Evolutionary conservation across 1,140 invertebrate genomes (phyloP), one percentile per base, ranked within the genome.

Genomic region (Pseudomyrmex pallidus): DNA sequence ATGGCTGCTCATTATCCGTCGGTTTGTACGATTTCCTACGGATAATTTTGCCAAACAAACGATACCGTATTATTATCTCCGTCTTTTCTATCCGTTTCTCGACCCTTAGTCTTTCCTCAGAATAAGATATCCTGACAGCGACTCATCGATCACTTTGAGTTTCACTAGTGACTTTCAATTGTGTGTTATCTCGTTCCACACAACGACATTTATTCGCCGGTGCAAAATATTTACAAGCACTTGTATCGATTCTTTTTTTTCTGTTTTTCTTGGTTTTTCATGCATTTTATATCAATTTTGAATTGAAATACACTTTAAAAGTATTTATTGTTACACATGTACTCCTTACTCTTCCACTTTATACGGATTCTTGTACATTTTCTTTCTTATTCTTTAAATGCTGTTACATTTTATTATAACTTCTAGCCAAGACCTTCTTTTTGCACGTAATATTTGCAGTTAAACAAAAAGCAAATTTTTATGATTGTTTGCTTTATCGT

Each of bases 101-200:
- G 46, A 35, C 2, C 3, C 35, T 46, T 13, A 15, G 35, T n/a
- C 15, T 74, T 4, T 59, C 9, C 13, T 74, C 35, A 7, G 5
- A 57, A 74, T 74, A 74, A 74, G 62, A 50, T 22, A 10, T 74
- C 57, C n/a, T 46, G 57, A 50, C 57, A 17, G 44, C 15, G 57
- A 74, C 44, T 74, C 72, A 61, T 74, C 72, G 57, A 74, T 74
- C 72, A 74, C 57, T 74, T 62, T 74, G 57, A 74, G 44, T 74
- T 44, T 44, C n/a, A 12, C n/a, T 46, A 25, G 35, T 44, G 44
- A 61, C 7, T 74, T 74, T 15, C 59, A 61, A 20, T 61, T n/a
- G 61, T 35, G 48, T 35, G 56, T 74, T 61, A 25, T 56, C 12
- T 59, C 56, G 70, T 48, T n/a, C 62, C 72, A 74, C 35, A 17